These are phyloP conservation scores for Acleris sparsana DNA, from an alignment of 2,888 invertebrate species.

Conservation along the genomic window DNA sequence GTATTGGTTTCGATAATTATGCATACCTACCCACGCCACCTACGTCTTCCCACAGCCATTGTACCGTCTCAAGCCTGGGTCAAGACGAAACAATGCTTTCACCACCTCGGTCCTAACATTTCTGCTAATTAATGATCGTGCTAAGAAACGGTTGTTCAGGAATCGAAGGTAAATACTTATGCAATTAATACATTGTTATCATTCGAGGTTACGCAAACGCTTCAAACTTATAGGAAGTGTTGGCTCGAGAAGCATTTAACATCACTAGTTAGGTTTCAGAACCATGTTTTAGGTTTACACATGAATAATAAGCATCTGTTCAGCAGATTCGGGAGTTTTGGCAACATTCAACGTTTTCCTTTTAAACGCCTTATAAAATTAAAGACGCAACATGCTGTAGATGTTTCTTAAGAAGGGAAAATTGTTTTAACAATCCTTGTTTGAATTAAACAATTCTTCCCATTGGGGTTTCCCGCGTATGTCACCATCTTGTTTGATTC, in stretches of 20 bases:
- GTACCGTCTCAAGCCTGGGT: constrained; percentile 48
- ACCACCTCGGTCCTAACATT: constrained; percentile 58
- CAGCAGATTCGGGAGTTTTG: too few relatives aligned
- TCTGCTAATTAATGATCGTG: constrained; percentile 68
- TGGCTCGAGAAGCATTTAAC: not conserved
- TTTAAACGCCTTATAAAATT: too few relatives aligned
- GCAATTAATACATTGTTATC: constrained; percentile 38
- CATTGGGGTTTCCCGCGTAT: not conserved
- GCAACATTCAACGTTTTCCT: too few relatives aligned
- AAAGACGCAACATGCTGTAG: too few relatives aligned
- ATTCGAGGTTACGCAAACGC: constrained; percentile 14
- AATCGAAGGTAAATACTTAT: constrained; percentile 40
- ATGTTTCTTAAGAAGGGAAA: too few relatives aligned
- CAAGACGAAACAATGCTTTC: constrained; percentile 70
- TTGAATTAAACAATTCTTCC: too few relatives aligned
- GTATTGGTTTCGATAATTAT: constrained; percentile 58
- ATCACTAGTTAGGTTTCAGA: too few relatives aligned
- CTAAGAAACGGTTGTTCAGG: constrained; percentile 44
- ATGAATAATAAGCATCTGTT: too few relatives aligned
- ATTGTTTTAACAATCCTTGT: too few relatives aligned
- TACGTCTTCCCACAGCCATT: constrained; percentile 62
- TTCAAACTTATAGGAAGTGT: constrained; percentile 15
- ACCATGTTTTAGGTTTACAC: too few relatives aligned
- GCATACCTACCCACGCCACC: constrained; percentile 59
- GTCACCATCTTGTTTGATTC: constrained; percentile 4